These are phyloP conservation scores for Drosophila melanica DNA, from an alignment of 1,140 invertebrate species.

Conservation along the genomic window DNA sequence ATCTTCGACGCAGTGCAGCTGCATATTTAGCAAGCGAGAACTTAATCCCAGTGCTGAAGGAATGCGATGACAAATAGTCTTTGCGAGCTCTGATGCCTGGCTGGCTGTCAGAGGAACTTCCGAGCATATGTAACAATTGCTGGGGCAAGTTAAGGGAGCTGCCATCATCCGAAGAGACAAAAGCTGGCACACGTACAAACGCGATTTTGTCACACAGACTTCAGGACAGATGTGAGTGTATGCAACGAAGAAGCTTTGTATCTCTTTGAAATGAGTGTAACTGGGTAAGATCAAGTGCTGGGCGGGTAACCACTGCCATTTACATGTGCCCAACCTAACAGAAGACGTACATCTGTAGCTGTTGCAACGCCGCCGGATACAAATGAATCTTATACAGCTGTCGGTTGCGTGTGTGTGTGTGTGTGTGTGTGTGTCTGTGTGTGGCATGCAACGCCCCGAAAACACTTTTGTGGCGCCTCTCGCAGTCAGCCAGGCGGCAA, in stretches of 20 bases:
- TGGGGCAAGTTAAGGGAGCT: constrained; percentile 12
- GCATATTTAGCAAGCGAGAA: constrained; percentile 34
- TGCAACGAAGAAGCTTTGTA: constrained; percentile 38
- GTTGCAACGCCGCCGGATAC: constrained; percentile 38
- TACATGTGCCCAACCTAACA: constrained; percentile 42
- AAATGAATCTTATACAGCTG: constrained; percentile 51
- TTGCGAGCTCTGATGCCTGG: constrained; percentile 32
- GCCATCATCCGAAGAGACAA: background rate
- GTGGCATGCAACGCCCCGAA: constrained; percentile 74
- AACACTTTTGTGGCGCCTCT: constrained; percentile 69
- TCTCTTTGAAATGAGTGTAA: constrained; percentile 24
- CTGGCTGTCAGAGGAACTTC: constrained; percentile 34
- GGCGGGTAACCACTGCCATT: constrained; percentile 52
- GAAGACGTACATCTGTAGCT: constrained; percentile 35
- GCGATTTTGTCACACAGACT: constrained; percentile 64
- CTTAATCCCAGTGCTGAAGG: constrained; percentile 71
- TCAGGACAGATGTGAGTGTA: constrained; percentile 66
- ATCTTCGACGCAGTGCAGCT: constrained; percentile 42
- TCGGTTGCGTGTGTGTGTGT: constrained; percentile 30
- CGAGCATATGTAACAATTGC: constrained; percentile 42
- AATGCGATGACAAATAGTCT: constrained; percentile 79
- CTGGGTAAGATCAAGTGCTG: constrained; percentile 26
- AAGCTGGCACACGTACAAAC: constrained; percentile 58
- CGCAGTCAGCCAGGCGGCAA: background rate
- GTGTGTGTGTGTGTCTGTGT: constrained; percentile 40